Evolutionary conservation across 2,888 invertebrate genomes (phyloP), one percentile per base, ranked within the genome.

Genomic region (Campoplex nolae): DNA sequence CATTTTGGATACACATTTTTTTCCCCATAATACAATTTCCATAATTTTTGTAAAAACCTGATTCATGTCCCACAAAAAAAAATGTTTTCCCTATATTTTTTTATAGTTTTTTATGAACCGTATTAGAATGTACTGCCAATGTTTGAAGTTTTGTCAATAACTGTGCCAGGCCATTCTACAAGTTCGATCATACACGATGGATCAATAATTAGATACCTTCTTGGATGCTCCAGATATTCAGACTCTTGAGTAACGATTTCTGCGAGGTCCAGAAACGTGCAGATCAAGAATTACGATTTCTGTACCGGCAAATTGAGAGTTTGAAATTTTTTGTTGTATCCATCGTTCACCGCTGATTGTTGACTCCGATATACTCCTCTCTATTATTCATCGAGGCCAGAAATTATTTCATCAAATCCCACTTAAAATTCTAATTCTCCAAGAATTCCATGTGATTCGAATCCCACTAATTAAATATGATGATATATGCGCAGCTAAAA

Each of bases 191-290:
- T 77, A 48, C 83, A 54, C 73, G 76, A 74, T 54, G 45, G 79
- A 65, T 54, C 65, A 56, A 84, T 84, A 86, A 86, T 86, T 86
- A 58, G 71, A 84, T 83, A 58, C 70, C 74, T 38, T 80, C 70
- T 62, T 7, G 13, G 28, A 28, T 58, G 71, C 58, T 83, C 83
- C 78, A 86, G 71, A 80, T 86, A 56, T 74, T 56, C 42, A 28
- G 18, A 35, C 78, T 67, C 28, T 75, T 76, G 86, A 86, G 76
- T 83, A 83, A 80, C 62, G 38, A 58, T 54, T 70, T 38, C 38
- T 35, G 28, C 38, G 42, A 54, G 42, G 28, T 35, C 70, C 62
- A 75, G 56, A 75, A 75, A 71, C 54, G 65, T 74, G 67, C 23
- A 74, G 58, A 76, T 77, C 76, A 9, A 67, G 74, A 18, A 54